A percentile compares a stretch with the other conserved stretches of the same genome.
phyloP scores from a whole-genome alignment of 2,888 invertebrate species.

The Adineta ricciae region DNA sequence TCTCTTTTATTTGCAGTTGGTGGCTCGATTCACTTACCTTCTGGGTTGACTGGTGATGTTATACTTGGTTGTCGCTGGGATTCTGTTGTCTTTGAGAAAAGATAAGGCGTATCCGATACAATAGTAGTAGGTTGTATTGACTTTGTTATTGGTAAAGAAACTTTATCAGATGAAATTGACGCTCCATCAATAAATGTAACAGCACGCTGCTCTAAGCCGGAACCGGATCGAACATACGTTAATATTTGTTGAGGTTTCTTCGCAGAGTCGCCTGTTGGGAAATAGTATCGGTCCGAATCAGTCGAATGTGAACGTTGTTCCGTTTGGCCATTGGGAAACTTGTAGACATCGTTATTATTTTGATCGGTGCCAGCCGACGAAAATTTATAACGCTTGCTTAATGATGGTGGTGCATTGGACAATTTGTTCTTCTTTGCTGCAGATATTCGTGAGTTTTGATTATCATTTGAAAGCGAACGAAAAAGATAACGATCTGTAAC shows the following conservation, averaged over 20 bases:
- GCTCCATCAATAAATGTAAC: not conserved
- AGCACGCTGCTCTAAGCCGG: not conserved
- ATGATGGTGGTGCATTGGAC: not conserved
- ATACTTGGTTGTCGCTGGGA: not conserved
- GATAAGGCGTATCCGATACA: not conserved
- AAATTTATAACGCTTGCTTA: conserved; percentile 14
- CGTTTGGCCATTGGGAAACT: not conserved
- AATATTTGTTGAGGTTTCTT: not conserved
- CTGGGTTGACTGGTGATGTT: not conserved
- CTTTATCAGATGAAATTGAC: not conserved
- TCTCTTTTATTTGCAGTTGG: not conserved
- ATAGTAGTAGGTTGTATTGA: not conserved
- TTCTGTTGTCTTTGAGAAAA: not conserved
- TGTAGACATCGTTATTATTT: conserved; percentile 3
- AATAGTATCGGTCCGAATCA: not conserved
- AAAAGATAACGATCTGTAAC: not conserved
- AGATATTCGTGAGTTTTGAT: not conserved
- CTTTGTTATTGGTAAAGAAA: not conserved
- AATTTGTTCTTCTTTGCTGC: not conserved
- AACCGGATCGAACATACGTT: conserved; percentile 8
- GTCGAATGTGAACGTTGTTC: not conserved
- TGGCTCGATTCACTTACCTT: not conserved
- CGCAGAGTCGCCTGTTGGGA: not conserved
- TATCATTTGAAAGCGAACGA: not conserved
- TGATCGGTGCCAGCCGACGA: not conserved